These are phyloP conservation scores for Lophura nycthemera DNA, from an alignment of 2,113 vertebrate genomes.

Conservation along the genomic window DNA sequence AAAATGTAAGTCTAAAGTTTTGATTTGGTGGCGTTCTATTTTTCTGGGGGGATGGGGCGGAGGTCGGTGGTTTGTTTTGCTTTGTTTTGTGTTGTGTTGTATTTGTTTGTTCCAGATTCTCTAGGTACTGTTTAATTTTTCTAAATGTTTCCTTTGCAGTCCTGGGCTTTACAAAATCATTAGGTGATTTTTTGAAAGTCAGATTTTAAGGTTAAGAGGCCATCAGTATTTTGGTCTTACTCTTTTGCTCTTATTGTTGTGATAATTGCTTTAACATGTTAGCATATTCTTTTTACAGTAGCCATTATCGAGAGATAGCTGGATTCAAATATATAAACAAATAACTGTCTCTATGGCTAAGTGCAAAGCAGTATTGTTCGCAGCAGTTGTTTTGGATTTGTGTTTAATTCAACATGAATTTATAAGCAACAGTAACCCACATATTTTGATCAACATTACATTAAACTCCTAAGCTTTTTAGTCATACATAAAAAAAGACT, in stretches of 20 bases:
- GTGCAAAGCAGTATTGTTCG: neutral
- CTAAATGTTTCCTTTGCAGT: neutral
- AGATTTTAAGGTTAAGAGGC: neutral
- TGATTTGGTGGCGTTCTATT: rapidly evolving
- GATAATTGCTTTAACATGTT: neutral
- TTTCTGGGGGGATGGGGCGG: no score
- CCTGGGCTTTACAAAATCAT: neutral
- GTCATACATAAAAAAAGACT: neutral
- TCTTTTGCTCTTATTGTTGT: neutral
- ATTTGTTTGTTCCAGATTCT: neutral
- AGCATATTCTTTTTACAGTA: neutral
- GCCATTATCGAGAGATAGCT: neutral
- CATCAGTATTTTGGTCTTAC: neutral
- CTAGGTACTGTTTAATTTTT: neutral
- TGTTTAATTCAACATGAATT: neutral
- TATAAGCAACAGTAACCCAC: neutral
- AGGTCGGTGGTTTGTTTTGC: no score
- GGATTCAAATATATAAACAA: neutral
- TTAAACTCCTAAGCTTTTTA: neutral
- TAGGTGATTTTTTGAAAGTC: neutral
- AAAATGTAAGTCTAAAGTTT: rapidly evolving
- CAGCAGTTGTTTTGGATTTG: neutral
- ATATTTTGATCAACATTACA: neutral
- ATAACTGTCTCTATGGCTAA: neutral
- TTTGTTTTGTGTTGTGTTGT: no score